Base-by-base conservation (phyloP, 2,888 invertebrate genomes). In the Crocallis elinguaria region DNA sequence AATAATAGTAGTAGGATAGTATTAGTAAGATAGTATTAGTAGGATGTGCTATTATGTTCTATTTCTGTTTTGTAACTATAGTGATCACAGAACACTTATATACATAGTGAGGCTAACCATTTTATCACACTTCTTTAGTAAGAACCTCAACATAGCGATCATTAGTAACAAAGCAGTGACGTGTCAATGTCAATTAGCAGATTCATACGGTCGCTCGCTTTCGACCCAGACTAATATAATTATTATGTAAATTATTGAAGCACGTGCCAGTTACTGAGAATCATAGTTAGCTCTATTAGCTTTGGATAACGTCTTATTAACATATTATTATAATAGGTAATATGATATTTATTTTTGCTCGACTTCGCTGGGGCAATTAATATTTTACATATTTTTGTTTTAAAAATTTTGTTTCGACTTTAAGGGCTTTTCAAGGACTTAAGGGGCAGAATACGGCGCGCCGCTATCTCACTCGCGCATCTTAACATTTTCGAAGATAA, bases 231-330 rank as follows among this genome's bases (percentile, higher is more conserved):
- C 65, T 66, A 67, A 75, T 67, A 64, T 46, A 64, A 29, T 29
- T 19, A 69, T 73, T 72, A 74, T 75, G 69, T 62, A 70, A 70
- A 74, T 71, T 44, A 46, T 64, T 57, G 59, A 17, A 17, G 13
- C 63, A 64, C 61, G 57, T 57, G 64, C 49, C 51, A 52, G 39
- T 50, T 51, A 5, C 1, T 27, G 9, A 6, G 16, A 35, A 23
- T 49, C 45, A 57, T 39, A 45, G 38, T 42, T 36, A 49, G 30
- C 33, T 45, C 30, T 36, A 36, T n/a, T 14, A 36, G 12, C 36
- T 36, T 27, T 16, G 5, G 9, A 35, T 35, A 35, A 25, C 14
- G 12, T 7, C 16, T 16, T 43, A 17, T 35, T 44, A 44, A 12
- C 33, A 25, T 35, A 27, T n/a, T n/a, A n/a, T n/a, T n/a, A n/a